Evolutionary conservation across 37 sponge, comb jelly and placozoan genomes (phyloP), one percentile per base, ranked within the genome.

Genomic region (Ephydatia muelleri): DNA sequence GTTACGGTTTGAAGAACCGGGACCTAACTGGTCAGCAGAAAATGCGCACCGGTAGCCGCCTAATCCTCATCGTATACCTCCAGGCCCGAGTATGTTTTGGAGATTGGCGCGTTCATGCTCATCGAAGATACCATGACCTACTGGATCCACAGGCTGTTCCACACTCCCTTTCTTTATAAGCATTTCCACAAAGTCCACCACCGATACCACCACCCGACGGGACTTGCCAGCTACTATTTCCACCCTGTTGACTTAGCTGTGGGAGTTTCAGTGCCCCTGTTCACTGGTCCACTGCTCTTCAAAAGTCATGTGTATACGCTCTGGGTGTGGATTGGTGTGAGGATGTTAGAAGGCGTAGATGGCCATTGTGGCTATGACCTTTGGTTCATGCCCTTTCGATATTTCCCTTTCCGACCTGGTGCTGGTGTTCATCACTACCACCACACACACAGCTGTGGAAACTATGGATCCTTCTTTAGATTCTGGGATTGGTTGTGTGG

Each of bases 401-500:
- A 92, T 28, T 89, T 92, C 49, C 93, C 93, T 2, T 92, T 92
- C 75, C 88, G 93, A 16, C 93, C 93, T 31, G 88, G 92, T 13
- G 80, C 88, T 16, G 68, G 82, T 13, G 78, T 91, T 26, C 93
- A 92, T 72, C 86, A 92, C 69, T 92, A 78, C 73, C 93, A 92
- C 65, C 93, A 92, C 76, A 84, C 88, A n/a, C 85, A 88, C 65
- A 92, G 85, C 43, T 68, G 72, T 8, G 93, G 93, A 4, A 88
- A 92, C 75, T 92, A 92, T 57, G 93, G 93, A 3, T 85, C 86
- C n/a, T 78, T 92, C 38, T 85, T 89, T 39, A 64, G 28, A 27
- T 78, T 92, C 83, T 89, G 93, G 93, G 93, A 92, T 73, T 57
- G 72, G 38, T 76, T 92, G 0, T 92, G 93, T 82, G 93, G 93